These are phyloP conservation scores for Pseudococcus longispinus DNA, from an alignment of 2,888 invertebrate species.

Conservation along the genomic window DNA sequence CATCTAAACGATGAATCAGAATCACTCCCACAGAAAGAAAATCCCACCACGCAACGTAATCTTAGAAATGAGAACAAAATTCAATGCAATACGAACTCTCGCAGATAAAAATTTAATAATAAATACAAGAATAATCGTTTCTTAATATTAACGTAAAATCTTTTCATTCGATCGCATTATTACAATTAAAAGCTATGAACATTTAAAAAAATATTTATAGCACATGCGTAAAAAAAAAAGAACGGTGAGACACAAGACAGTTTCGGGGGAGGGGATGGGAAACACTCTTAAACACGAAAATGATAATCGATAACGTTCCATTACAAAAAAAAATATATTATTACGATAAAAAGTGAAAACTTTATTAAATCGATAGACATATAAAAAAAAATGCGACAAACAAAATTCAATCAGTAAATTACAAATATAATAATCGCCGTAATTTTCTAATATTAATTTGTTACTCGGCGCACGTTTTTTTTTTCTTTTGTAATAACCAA, in stretches of 20 bases:
- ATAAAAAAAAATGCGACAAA: conserved; percentile 50
- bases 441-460: conserved; percentile 33
- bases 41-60: neutral
- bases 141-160: conserved; percentile 43
- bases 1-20: no score
- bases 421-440: conserved; percentile 5
- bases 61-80: neutral
- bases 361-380: conserved; percentile 45
- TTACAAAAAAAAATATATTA: conserved; percentile 32
- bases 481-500: neutral
- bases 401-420: conserved; percentile 38
- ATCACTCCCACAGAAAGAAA: no score
- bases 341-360: conserved; percentile 54
- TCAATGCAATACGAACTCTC: neutral
- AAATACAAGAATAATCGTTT: conserved; percentile 45
- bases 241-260: conserved; percentile 30
- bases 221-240: conserved; percentile 35
- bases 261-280: neutral
- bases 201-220: conserved; percentile 43
- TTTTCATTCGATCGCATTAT: conserved; percentile 42
- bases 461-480: conserved; percentile 36
- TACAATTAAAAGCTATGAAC: conserved; percentile 40
- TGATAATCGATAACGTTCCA: conserved; percentile 42
- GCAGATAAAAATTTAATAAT: conserved; percentile 47
- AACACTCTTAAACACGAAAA: conserved; percentile 13